phyloP scores from a whole-genome alignment of 2,797 vertebrate genomes.

The Phyllotis vaccarum region DNA sequence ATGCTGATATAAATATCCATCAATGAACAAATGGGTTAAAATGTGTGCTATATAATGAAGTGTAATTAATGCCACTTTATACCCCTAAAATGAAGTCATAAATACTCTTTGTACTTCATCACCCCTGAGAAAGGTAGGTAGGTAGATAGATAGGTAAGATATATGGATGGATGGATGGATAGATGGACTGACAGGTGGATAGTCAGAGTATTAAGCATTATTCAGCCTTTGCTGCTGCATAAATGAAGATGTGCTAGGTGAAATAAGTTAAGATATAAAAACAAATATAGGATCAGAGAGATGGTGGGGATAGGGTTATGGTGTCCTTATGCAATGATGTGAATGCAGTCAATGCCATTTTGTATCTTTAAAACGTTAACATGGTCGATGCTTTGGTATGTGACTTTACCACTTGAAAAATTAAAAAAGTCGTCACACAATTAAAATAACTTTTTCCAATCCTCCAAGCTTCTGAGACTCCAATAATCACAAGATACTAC shows the following conservation, averaged over 20 bases:
- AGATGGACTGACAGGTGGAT: background rate
- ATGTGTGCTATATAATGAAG: background rate
- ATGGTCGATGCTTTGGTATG: background rate
- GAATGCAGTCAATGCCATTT: background rate
- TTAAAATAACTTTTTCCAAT: background rate
- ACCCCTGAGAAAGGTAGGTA: background rate
- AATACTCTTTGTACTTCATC: background rate
- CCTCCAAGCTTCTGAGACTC: background rate
- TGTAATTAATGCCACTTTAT: background rate
- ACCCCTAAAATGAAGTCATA: background rate
- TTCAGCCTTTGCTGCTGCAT: background rate
- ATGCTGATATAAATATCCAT: background rate
- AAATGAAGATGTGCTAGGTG: background rate
- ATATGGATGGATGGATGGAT: fast-evolving
- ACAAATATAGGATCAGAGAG: background rate
- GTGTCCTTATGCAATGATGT: background rate
- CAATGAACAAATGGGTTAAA: background rate
- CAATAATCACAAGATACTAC: background rate
- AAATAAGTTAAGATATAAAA: background rate
- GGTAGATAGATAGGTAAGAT: too few relatives aligned
- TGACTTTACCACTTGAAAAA: background rate
- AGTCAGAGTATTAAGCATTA: background rate
- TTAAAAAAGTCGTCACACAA: background rate
- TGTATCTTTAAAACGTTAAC: background rate
- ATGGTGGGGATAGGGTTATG: background rate